Evolutionary conservation across 2,888 invertebrate genomes (phyloP), one percentile per base, ranked within the genome.

Genomic region (Agrotis clavis): DNA sequence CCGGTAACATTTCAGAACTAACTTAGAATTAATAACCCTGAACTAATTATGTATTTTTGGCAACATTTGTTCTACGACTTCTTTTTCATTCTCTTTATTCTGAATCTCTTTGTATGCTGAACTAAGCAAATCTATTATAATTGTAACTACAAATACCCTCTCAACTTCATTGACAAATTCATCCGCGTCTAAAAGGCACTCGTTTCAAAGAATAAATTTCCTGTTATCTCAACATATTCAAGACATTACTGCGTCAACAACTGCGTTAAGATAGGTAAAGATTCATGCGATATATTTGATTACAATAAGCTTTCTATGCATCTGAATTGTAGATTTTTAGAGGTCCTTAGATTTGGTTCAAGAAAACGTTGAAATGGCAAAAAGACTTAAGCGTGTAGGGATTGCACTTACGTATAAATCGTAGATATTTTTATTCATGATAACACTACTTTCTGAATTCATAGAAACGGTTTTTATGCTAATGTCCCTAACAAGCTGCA

Each of bases 241-340:
- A 71, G 14, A 35, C 19, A 30, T 59, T 71, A 69, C 80, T 81
- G 72, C 82, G 57, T 74, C 81, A 82, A 77, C 78, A 75, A 75
- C 74, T 73, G 65, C 69, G 68, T 78, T 77, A 77, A 78, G 85
- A 86, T 86, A 83, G 80, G 65, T 64, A 72, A 64, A 84, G 85
- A 87, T 87, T 69, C 77, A 78, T 68, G 41, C 71, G 87, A 87
- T 87, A 87, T 84, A 86, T 87, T 79, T 48, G 63, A 86, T 86
- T 85, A 87, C 81, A 87, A 85, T 85, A 80, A 84, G 78, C 79
- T 86, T 83, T 77, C 72, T 75, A 77, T 77, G 71, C 67, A 86
- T 84, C 78, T 71, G 79, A 75, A 79, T 77, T 82, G 71, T 80
- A 83, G 62, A 80, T 80, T 81, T 75, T 69, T 65, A 62, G 74